Evolutionary conservation across 1,140 invertebrate genomes (phyloP).

Genomic region (Drosophila nikananu): DNA sequence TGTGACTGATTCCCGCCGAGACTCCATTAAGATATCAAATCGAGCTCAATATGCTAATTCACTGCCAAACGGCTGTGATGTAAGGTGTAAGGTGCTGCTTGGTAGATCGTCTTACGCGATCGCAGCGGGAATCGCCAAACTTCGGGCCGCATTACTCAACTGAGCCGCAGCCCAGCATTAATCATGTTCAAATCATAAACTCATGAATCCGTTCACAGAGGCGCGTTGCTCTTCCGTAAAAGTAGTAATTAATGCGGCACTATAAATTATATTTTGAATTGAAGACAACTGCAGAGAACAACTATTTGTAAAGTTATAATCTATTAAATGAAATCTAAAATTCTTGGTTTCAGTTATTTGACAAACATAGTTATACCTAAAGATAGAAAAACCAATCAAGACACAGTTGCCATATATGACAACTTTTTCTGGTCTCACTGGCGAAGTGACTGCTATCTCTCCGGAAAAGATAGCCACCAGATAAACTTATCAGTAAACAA

Average conservation of each 20-base stretch:
- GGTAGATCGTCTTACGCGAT: constrained; percentile 23
- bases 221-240: constrained; percentile 4
- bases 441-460: too few species aligned
- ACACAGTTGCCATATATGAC: background rate
- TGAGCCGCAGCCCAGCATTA: constrained; percentile 50
- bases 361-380: background rate
- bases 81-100: constrained; percentile 49
- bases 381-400: background rate
- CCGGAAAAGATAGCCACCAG: too few species aligned
- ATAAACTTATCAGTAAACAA: too few species aligned
- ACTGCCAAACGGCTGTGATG: constrained; percentile 38
- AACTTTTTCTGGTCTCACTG: too few species aligned
- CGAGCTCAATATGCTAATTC: constrained; percentile 27
- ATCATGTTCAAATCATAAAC: constrained; percentile 52
- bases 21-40: constrained; percentile 34
- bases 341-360: background rate
- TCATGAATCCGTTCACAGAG: constrained; percentile 58
- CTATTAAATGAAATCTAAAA: background rate
- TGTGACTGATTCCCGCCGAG: constrained; percentile 24
- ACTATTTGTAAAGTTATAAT: background rate
- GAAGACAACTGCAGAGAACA: constrained; percentile 3
- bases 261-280: constrained; percentile 32
- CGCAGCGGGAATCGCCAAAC: constrained; percentile 43
- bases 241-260: constrained; percentile 10
- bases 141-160: constrained; percentile 28